These are phyloP conservation scores for Romanogobio albipinnatus DNA, from an alignment of 2,113 vertebrate genomes.

Conservation along the genomic window DNA sequence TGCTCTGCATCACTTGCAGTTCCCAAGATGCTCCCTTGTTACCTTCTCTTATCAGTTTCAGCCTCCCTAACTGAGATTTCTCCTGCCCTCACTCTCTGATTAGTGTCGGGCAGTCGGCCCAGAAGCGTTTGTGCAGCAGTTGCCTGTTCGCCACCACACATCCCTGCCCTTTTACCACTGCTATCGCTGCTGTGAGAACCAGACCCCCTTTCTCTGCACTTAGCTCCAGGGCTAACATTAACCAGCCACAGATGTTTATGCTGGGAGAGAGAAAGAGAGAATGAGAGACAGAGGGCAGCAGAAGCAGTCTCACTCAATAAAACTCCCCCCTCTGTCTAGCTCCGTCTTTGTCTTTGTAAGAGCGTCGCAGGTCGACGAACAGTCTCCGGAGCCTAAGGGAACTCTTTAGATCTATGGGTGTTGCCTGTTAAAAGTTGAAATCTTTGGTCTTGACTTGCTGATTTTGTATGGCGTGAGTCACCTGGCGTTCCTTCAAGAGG, in stretches of 20 bases:
- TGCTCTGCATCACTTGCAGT: conserved; percentile 80
- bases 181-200: conserved; percentile 76
- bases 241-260: conserved; percentile 80
- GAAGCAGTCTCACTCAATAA: conserved; percentile 77
- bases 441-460: conserved; percentile 47
- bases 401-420: conserved; percentile 72
- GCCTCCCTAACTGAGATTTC: conserved; percentile 64
- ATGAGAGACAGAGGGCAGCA: conserved; percentile 68
- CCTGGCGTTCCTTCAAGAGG: conserved; percentile 66
- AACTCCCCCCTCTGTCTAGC: conserved; percentile 73
- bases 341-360: conserved; percentile 48
- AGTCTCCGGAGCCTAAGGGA: conserved; percentile 67
- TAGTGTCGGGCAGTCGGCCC: conserved; percentile 66
- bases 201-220: conserved; percentile 73
- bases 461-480: conserved; percentile 65
- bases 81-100: conserved; percentile 57
- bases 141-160: conserved; percentile 67
- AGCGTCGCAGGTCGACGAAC: conserved; percentile 34
- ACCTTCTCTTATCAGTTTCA: conserved; percentile 62
- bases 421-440: conserved; percentile 64
- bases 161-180: conserved; percentile 73
- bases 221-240: conserved; percentile 83
- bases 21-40: conserved; percentile 80
- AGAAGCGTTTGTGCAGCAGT: conserved; percentile 51
- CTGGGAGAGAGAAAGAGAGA: conserved; percentile 59